A percentile compares a stretch with the other conserved stretches of the same genome.
phyloP scores from a whole-genome alignment of 2,888 invertebrate genomes.

The Aquatica leii region DNA sequence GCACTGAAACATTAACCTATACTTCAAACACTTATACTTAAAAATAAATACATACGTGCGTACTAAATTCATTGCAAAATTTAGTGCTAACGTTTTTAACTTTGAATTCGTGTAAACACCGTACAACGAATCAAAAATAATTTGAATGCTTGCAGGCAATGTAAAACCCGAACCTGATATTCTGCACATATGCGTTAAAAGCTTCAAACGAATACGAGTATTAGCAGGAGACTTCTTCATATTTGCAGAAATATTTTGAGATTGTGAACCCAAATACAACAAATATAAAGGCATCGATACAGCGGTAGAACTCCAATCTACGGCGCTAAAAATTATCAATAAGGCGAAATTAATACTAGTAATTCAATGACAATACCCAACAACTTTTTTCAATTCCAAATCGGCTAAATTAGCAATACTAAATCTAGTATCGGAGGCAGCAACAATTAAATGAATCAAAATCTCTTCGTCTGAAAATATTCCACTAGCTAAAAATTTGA shows the following conservation, averaged over 20 bases:
- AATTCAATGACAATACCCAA: constrained; percentile 63
- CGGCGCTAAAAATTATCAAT: constrained; percentile 63
- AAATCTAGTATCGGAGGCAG: constrained; percentile 88
- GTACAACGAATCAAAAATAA: constrained; percentile 87
- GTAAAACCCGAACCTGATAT: constrained; percentile 75
- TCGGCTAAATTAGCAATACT: constrained; percentile 90
- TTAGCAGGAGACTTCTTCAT: constrained; percentile 81
- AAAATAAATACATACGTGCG: constrained; percentile 70
- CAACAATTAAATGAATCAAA: constrained; percentile 80
- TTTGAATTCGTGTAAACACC: constrained; percentile 84
- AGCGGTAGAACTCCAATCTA: constrained; percentile 79
- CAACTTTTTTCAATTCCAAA: constrained; percentile 81
- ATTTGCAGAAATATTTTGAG: constrained; percentile 66
- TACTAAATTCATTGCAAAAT: constrained; percentile 82
- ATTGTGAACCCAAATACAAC: constrained; percentile 78
- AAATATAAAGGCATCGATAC: constrained; percentile 80
- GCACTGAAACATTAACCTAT: constrained; percentile 63
- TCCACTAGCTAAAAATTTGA: constrained; percentile 83
- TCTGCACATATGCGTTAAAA: constrained; percentile 83
- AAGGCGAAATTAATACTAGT: not conserved
- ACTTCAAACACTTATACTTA: not conserved
- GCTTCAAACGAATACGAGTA: constrained; percentile 83
- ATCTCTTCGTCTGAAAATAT: constrained; percentile 79
- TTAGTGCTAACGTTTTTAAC: constrained; percentile 81
- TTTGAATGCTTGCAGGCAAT: constrained; percentile 84